Evolutionary conservation across 2,797 vertebrate genomes (phyloP).

Genomic region (Crossoptilon crossoptilon): DNA sequence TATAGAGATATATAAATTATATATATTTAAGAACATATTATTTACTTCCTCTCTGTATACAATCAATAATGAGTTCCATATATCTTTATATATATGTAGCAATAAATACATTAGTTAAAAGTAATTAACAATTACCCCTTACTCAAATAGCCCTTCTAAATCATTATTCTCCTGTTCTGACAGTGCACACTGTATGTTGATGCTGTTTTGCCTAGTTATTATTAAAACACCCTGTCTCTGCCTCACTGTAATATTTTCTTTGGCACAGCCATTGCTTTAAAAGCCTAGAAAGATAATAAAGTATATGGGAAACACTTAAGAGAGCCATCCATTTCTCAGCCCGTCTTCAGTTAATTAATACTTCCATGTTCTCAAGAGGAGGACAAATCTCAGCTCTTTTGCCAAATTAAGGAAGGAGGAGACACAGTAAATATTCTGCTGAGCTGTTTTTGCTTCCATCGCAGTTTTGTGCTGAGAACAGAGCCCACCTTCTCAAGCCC

Average conservation of each 20-base stretch:
- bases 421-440: constrained; percentile 49
- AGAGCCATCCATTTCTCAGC: constrained; percentile 65
- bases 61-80: neutral
- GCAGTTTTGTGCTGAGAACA: constrained; percentile 25
- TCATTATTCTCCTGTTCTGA: constrained; percentile 9
- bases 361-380: constrained; percentile 50
- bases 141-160: neutral
- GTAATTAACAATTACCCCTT: constrained; percentile 48
- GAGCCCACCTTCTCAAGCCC: neutral
- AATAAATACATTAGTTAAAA: constrained; percentile 42
- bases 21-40: neutral
- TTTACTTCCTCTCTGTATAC: neutral
- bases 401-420: constrained; percentile 64
- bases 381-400: constrained; percentile 67
- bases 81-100: constrained; percentile 27
- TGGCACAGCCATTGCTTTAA: constrained; percentile 65
- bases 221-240: neutral
- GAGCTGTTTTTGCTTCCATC: neutral
- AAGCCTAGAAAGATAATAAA: constrained; percentile 70
- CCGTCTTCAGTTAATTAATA: constrained; percentile 73
- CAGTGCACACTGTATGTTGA: neutral
- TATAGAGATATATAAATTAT: neutral
- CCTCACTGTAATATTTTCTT: constrained; percentile 55
- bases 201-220: constrained; percentile 32
- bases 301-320: constrained; percentile 62